Base-by-base conservation (phyloP, 2,797 vertebrate genomes). In the Tadarida brasiliensis region DNA sequence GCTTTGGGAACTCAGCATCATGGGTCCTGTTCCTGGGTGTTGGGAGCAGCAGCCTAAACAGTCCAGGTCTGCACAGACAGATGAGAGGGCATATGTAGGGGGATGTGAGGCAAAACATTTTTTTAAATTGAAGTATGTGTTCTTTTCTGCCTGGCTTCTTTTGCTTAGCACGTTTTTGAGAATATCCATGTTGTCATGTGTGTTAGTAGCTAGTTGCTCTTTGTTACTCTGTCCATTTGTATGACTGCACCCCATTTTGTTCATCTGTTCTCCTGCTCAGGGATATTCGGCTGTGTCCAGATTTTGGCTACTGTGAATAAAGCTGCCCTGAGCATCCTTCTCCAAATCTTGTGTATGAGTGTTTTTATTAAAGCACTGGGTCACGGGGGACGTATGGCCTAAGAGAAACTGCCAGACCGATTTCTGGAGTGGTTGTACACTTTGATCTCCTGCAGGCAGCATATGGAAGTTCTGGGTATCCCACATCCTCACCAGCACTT, bases 101-200 rank as follows among this genome's bases (percentile, higher is more conserved):
- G 33, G 17, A 14, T 1, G 1, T 2, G 22, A 16, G 61, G 44
- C 22, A 17, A n/a, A 26, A 73, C 24, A 3, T 30, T 15, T 56
- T 16, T 19, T 4, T 2, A 33, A 35, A 17, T 16, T 10, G 22
- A 8, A 4, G 16, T 35, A 1, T 9, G 7, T 5, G 7, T 57
- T 28, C 11, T 15, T 7, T 44, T 49, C 57, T 24, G 35, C 20
- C 10, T 14, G 76, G 68, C 7, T 5, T 11, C 5, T 19, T 15
- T 14, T n/a, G 26, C n/a, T n/a, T 39, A 2, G 5, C 0, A 0
- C 1, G 1, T 14, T 11, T 47, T 14, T 4, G 3, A 3, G 19
- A 22, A 59, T 28, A 9, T 20, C 47, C 1, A 1, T 2, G 24
- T 30, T 22, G 51, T 51, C 12, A 3, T 3, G 0, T 7, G 86